Evolutionary conservation across 2,797 vertebrate genomes (phyloP).

Genomic region (Neopelma chrysocephalum): DNA sequence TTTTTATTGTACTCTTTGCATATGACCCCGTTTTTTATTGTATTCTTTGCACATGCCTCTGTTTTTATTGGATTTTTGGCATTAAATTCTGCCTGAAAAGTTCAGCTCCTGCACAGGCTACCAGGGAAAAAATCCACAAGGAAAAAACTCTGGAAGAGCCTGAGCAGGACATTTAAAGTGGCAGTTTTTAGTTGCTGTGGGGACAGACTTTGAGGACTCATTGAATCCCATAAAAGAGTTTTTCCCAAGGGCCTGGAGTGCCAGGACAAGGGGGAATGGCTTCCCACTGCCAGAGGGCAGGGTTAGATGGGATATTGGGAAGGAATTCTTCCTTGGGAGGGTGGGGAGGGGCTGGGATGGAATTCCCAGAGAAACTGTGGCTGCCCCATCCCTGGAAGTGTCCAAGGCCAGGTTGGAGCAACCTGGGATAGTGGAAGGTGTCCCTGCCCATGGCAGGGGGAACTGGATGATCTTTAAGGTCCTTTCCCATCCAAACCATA

Average conservation of each 20-base stretch:
- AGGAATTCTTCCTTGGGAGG: not conserved
- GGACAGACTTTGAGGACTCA: not conserved
- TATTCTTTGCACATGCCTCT: not conserved
- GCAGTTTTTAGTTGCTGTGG: not conserved
- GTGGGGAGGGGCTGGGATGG: not conserved
- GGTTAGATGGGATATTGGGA: accelerated
- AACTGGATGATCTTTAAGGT: not conserved
- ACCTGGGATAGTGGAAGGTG: accelerated
- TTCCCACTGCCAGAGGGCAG: not conserved
- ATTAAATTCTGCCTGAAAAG: not conserved
- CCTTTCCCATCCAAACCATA: not conserved
- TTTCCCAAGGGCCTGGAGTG: not conserved
- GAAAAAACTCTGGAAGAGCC: accelerated
- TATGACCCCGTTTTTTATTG: not conserved
- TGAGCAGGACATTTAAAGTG: not conserved
- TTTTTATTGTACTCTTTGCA: not conserved
- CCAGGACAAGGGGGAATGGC: not conserved
- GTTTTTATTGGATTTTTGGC: not conserved
- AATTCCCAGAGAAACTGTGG: not conserved
- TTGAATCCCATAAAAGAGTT: not conserved
- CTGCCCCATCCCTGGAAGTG: not conserved
- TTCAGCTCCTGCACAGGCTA: not conserved
- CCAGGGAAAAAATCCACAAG: too few relatives aligned
- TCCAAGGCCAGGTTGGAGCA: not conserved
- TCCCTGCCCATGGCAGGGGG: not conserved